Conservation (phyloP, 2,888 invertebrate genomes). For the Xestobium rufovillosum region DNA sequence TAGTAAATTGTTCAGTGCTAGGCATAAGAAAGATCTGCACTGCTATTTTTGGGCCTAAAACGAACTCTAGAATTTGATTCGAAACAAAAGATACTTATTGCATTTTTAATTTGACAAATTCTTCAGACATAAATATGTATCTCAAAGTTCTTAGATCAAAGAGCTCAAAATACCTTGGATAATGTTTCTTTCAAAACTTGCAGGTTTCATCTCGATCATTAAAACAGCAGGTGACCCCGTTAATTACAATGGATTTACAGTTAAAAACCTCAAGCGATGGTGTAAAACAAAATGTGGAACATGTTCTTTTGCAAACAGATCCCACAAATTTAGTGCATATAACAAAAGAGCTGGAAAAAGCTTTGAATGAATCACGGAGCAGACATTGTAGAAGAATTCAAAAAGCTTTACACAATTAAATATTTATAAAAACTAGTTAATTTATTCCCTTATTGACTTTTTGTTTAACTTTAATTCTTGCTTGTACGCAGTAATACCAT, state of each 20-base stretch:
- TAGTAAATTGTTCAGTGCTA: no score
- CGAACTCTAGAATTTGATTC: no score
- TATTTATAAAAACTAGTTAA: no score
- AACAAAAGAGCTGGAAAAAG: conserved; percentile 55
- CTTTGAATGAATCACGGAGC: conserved; percentile 54
- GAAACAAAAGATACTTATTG: conserved; percentile 17
- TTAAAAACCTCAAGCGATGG: conserved; percentile 34
- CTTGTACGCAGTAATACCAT: no score
- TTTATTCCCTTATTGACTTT: no score
- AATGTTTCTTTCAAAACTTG: conserved; percentile 2
- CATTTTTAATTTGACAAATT: conserved; percentile 1
- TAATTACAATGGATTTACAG: conserved; percentile 51
- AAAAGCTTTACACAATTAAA: conserved; percentile 32
- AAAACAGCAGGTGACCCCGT: conserved; percentile 50
- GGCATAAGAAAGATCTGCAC: no score
- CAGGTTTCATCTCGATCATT: conserved; percentile 54
- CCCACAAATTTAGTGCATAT: conserved; percentile 55
- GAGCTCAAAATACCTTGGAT: conserved; percentile 4
- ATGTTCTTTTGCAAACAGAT: conserved; percentile 51
- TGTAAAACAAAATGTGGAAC: conserved; percentile 37
- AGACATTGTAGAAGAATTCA: conserved; percentile 41
- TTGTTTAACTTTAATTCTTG: no score
- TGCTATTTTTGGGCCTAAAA: no score
- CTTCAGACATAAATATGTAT: neutral
- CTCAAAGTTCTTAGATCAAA: neutral